A percentile compares a stretch with the other conserved stretches of the same genome.
These are phyloP conservation scores for Silurus lanzhouensis DNA, from an alignment of 2,797 vertebrate genomes.

Conservation along the genomic window DNA sequence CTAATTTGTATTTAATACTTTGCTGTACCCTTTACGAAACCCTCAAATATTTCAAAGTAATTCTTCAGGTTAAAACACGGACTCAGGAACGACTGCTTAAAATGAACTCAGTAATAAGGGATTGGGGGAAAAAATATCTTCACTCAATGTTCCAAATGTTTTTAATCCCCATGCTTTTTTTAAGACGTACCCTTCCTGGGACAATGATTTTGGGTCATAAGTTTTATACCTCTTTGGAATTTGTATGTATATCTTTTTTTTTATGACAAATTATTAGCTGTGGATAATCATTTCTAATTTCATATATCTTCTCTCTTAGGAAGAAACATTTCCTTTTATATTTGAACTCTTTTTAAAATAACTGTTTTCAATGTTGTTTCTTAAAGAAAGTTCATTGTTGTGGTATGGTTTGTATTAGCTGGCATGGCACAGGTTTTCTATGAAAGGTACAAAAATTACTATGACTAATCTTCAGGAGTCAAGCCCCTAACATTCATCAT, in stretches of 20 bases:
- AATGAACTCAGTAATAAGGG: neutral
- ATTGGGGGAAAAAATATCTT: neutral
- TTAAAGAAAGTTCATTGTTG: neutral
- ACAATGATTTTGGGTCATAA: neutral
- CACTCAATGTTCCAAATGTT: neutral
- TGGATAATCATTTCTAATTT: neutral
- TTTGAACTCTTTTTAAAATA: neutral
- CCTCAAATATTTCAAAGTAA: neutral
- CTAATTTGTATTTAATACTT: neutral
- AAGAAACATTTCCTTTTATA: too few relatives aligned
- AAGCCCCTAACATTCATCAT: slow-evolving; percentile 48
- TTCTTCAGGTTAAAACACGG: neutral
- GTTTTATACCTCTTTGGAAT: neutral
- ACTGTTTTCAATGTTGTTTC: neutral
- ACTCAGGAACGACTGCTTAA: neutral
- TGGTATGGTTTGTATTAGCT: neutral
- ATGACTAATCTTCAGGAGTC: slow-evolving; percentile 44
- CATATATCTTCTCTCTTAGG: neutral
- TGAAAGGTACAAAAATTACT: slow-evolving; percentile 23
- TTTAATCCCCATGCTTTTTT: neutral
- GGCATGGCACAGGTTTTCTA: neutral
- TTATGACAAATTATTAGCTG: neutral
- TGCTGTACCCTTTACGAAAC: neutral
- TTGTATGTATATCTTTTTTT: neutral
- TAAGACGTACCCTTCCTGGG: neutral